These are phyloP conservation scores for Goniozus legneri DNA, from an alignment of 1,140 invertebrate genomes.

Conservation along the genomic window DNA sequence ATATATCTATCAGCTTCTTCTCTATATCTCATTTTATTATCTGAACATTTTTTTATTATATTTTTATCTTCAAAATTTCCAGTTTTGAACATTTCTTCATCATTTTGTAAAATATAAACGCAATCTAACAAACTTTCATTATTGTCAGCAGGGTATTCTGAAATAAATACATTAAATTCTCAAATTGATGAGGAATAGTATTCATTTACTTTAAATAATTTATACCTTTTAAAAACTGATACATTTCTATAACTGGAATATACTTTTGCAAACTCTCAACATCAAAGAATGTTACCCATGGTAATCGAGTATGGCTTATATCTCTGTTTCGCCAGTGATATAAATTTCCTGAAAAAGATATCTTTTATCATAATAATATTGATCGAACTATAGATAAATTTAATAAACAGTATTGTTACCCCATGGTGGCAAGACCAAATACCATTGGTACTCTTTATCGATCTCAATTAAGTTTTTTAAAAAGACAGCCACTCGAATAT, in stretches of 20 bases:
- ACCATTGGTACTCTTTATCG: slow-evolving; percentile 53
- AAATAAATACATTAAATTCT: slow-evolving; percentile 12
- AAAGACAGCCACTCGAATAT: slow-evolving; percentile 85
- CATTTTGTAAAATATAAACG: slow-evolving; percentile 82
- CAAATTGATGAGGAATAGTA: neutral
- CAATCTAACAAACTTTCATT: slow-evolving; percentile 62
- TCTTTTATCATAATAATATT: neutral
- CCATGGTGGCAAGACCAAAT: slow-evolving; percentile 87
- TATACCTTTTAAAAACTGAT: slow-evolving; percentile 71
- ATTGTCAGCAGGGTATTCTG: slow-evolving; percentile 44
- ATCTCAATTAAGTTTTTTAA: slow-evolving; percentile 62
- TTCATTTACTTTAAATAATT: too few relatives aligned
- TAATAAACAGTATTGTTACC: slow-evolving; percentile 45
- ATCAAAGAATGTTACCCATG: slow-evolving; percentile 89
- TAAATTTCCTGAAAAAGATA: slow-evolving; percentile 48
- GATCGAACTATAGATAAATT: neutral
- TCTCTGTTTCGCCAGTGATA: slow-evolving; percentile 83
- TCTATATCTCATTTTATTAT: slow-evolving; percentile 50
- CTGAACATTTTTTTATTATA: slow-evolving; percentile 59
- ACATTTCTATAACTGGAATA: slow-evolving; percentile 84
- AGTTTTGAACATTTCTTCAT: slow-evolving; percentile 77
- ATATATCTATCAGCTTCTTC: slow-evolving; percentile 41
- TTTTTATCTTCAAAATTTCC: slow-evolving; percentile 82
- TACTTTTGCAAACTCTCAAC: slow-evolving; percentile 72
- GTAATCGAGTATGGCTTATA: slow-evolving; percentile 55